Base-by-base conservation (phyloP, 2,797 vertebrate genomes). In the Takifugu rubripes region DNA sequence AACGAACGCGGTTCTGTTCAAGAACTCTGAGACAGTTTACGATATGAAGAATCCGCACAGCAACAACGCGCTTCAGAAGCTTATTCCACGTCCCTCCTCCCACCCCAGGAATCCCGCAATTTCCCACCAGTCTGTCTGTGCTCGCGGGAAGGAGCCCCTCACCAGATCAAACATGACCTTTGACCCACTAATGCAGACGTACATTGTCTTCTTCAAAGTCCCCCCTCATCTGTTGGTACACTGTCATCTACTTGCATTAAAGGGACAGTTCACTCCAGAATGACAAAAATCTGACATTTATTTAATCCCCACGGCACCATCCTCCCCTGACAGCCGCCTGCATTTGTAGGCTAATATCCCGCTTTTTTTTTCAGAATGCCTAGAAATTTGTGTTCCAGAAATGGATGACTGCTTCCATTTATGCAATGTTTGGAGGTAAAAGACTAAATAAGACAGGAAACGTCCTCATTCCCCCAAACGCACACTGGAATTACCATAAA, bases 131-230 rank as follows among this genome's bases (percentile, higher is more conserved):
- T 81, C 77, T 54, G 64, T 75, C 74, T 73, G 66, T 72, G 68
- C 68, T 69, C 71, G 87, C 78, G 83, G 82, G 74, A 73, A 64
- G 77, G 77, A 77, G 73, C 77, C 82, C 72, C 67, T 60, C 31
- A 53, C 62, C 51, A 78, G 79, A 89, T 90, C 83, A 91, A 88
- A 90, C 74, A 55, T 72, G 68, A 84, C 81, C 89, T 57, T 56
- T 86, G 79, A 87, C 85, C 86, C 60, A 24, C n/a, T 59, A 64
- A 31, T 81, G 67, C 70, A 75, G 75, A 74, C 53, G 56, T 40
- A 69, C 74, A 88, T 90, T 88, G 89, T 88, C 69, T 71, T 59
- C 51, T 66, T 81, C 71, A 77, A 49, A 61, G 36, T 25, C 71
- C 58, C 42, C 71, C 58, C 68, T 59, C 70, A 69, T 68, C 79